Evolutionary conservation across 2,888 invertebrate species (phyloP).

Genomic region (Lithophane semibrunnea): DNA sequence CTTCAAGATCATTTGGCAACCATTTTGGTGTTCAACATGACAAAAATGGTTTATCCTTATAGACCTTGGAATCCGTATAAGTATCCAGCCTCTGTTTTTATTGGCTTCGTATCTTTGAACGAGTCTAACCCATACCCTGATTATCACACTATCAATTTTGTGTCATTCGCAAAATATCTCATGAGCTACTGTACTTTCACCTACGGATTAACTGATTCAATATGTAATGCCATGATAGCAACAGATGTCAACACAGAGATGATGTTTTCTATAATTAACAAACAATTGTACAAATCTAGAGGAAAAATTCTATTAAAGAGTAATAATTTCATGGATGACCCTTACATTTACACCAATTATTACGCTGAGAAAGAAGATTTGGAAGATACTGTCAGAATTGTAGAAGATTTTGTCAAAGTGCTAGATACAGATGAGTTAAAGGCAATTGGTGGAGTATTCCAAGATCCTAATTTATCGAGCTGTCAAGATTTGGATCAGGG

Average conservation of each 20-base stretch:
- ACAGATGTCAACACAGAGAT: conserved; percentile 66
- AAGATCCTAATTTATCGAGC: conserved; percentile 35
- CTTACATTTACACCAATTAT: conserved; percentile 72
- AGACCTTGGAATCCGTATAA: conserved; percentile 65
- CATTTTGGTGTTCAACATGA: conserved; percentile 69
- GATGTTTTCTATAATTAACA: conserved; percentile 68
- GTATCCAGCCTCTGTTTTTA: conserved; percentile 70
- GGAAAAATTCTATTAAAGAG: conserved; percentile 74
- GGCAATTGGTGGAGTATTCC: conserved; percentile 40
- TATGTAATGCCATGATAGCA: conserved; percentile 67
- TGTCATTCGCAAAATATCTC: conserved; percentile 20
- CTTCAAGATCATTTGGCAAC: conserved; percentile 77
- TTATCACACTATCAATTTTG: conserved; percentile 39
- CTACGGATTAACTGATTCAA: conserved; percentile 59
- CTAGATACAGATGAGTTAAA: conserved; percentile 47
- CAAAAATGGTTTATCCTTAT: conserved; percentile 62
- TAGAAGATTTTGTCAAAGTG: conserved; percentile 49
- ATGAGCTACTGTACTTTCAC: conserved; percentile 48
- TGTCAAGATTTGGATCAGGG: conserved; percentile 23
- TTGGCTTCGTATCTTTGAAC: conserved; percentile 46
- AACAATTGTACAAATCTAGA: conserved; percentile 73
- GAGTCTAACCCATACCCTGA: conserved; percentile 40
- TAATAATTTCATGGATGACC: conserved; percentile 69
- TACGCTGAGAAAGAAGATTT: conserved; percentile 67
- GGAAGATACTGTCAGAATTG: conserved; percentile 47